Evolutionary conservation across 2,113 vertebrate genomes (phyloP).

Genomic region (Sitta europaea): DNA sequence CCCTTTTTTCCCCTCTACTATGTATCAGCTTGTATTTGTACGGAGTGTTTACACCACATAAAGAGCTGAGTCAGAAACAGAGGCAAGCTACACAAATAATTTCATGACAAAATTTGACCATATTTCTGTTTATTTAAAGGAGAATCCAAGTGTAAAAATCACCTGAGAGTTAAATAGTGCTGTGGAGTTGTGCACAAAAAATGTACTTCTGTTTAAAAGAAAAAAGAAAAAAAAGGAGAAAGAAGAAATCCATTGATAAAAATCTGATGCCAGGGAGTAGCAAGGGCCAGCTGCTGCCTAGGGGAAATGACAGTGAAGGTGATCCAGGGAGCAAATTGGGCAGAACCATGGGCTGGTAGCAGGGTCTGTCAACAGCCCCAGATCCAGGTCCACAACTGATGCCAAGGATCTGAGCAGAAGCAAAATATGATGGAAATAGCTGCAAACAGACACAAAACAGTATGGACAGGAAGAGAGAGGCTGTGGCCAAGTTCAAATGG

Average conservation of each 20-base stretch:
- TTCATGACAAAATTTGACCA: background rate
- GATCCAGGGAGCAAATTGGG: fast-evolving
- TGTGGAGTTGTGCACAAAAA: background rate
- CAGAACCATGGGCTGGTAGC: background rate
- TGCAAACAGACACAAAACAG: background rate
- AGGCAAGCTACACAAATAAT: background rate
- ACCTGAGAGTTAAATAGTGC: background rate
- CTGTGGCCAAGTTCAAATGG: background rate
- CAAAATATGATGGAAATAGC: background rate
- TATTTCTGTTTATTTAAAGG: background rate
- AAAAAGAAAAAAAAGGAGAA: background rate
- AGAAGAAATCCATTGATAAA: background rate
- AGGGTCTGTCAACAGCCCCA: background rate
- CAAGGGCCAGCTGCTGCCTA: background rate
- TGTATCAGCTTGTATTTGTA: background rate
- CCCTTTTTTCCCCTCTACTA: background rate
- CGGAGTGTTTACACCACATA: background rate
- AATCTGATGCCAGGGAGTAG: background rate
- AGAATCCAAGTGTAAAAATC: background rate
- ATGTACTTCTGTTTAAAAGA: background rate
- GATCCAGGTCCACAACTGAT: background rate
- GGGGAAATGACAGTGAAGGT: background rate
- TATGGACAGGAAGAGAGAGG: background rate
- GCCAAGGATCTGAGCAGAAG: background rate
- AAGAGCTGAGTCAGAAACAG: background rate